Evolutionary conservation across 2,888 invertebrate species (phyloP).

Genomic region (Bugula neritina): DNA sequence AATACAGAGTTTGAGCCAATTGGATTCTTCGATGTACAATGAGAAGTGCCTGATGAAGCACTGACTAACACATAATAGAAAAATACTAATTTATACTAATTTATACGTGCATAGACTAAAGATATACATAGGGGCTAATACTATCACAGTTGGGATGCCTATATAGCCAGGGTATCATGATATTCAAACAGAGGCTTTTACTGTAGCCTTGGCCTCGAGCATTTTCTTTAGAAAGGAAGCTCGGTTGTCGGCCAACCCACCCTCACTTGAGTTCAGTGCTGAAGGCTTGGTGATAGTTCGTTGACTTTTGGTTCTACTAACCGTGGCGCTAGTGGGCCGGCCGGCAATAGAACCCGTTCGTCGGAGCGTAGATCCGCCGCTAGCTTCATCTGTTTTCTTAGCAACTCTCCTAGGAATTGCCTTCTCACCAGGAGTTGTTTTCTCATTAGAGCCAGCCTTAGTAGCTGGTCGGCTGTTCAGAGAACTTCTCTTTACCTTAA

Average conservation of each 20-base stretch:
- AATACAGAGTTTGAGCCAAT: too few relatives aligned
- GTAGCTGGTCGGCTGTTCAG: background rate
- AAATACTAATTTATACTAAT: too few relatives aligned
- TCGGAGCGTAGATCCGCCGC: background rate
- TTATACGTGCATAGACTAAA: too few relatives aligned
- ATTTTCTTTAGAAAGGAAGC: slow-evolving; percentile 26
- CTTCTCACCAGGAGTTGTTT: background rate
- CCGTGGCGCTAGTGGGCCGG: background rate
- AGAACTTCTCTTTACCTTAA: background rate
- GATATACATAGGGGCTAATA: too few relatives aligned
- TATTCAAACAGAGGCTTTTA: background rate
- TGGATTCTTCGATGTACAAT: too few relatives aligned
- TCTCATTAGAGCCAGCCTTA: background rate
- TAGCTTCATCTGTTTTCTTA: background rate
- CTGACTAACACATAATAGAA: too few relatives aligned
- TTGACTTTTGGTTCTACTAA: background rate
- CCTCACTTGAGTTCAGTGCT: background rate
- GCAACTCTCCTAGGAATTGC: background rate
- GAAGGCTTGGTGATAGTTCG: background rate
- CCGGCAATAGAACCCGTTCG: background rate
- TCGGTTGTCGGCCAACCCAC: background rate
- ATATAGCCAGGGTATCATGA: too few relatives aligned
- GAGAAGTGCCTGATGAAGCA: too few relatives aligned
- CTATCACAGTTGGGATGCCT: background rate
- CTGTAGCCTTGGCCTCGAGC: slow-evolving; percentile 24